These are phyloP conservation scores for Hartigia nigra DNA, from an alignment of 2,888 invertebrate species.

Conservation along the genomic window DNA sequence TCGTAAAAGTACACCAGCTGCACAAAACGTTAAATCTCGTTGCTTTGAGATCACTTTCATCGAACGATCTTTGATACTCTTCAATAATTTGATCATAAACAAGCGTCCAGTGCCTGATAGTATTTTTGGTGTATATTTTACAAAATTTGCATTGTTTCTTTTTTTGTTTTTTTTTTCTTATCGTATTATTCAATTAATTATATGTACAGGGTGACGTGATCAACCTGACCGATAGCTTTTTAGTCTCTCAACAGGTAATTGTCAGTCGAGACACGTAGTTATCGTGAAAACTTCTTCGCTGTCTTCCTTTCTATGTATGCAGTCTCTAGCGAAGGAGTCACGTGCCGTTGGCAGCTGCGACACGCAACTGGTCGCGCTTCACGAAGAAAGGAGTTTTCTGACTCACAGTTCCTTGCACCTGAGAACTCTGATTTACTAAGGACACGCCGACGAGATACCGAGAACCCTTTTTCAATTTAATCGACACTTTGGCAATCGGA, in stretches of 20 bases:
- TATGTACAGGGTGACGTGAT: not conserved
- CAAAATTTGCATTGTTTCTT: no score
- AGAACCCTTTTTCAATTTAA: not conserved
- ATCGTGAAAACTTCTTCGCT: not conserved
- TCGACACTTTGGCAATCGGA: not conserved
- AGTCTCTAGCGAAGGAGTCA: not conserved
- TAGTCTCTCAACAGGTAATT: not conserved
- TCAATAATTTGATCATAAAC: not conserved
- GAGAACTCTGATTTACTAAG: not conserved
- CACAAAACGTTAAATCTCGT: not conserved
- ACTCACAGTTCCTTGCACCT: not conserved
- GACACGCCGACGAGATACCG: not conserved
- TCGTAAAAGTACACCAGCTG: not conserved
- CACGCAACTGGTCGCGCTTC: not conserved
- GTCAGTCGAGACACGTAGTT: not conserved
- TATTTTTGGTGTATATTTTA: no score
- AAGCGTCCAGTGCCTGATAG: not conserved
- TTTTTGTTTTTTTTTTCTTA: no score
- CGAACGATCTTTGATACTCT: not conserved
- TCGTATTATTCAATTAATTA: not conserved
- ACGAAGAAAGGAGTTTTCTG: not conserved
- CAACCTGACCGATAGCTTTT: not conserved
- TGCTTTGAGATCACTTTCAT: not conserved
- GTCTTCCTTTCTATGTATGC: not conserved
- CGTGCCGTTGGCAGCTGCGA: conserved; percentile 2